Percentiles rank a stretch among this genome's conserved stretches.
These are phyloP conservation scores for Lasioglossum calceatum DNA, from an alignment of 2,888 invertebrate species.

Conservation along the genomic window DNA sequence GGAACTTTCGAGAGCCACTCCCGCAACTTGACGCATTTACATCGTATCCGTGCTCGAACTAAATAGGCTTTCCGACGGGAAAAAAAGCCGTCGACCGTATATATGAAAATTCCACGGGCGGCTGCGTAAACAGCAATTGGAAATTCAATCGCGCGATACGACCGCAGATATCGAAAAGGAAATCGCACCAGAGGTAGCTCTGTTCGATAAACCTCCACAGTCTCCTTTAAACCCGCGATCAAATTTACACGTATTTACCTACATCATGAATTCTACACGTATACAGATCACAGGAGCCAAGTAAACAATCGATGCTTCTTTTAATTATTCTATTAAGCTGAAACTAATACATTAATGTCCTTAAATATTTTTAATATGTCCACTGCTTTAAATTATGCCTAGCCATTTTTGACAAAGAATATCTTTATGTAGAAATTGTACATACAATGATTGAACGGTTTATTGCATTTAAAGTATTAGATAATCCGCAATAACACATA, in stretches of 20 bases:
- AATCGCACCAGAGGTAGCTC: not conserved
- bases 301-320: too few relatives aligned
- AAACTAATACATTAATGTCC: too few relatives aligned
- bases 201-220: not conserved
- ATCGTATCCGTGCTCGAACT: slow-evolving; percentile 45
- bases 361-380: too few relatives aligned
- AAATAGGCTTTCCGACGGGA: slow-evolving; percentile 43
- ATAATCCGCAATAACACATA: too few relatives aligned
- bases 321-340: too few relatives aligned
- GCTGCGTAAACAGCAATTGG: not conserved
- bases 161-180: slow-evolving; percentile 2
- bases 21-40: slow-evolving; percentile 55
- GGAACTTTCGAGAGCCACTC: slow-evolving; percentile 66
- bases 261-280: not conserved
- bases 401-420: too few relatives aligned
- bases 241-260: not conserved
- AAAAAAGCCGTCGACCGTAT: slow-evolving; percentile 14
- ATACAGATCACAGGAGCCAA: not conserved
- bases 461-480: too few relatives aligned
- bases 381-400: too few relatives aligned
- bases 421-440: too few relatives aligned
- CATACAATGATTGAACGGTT: too few relatives aligned
- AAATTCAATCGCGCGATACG: slow-evolving; percentile 4
- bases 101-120: slow-evolving; percentile 19
- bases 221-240: not conserved